Evolutionary conservation across 2,113 vertebrate species (phyloP), one percentile per base, ranked within the genome.

Genomic region (Corythoichthys intestinalis): DNA sequence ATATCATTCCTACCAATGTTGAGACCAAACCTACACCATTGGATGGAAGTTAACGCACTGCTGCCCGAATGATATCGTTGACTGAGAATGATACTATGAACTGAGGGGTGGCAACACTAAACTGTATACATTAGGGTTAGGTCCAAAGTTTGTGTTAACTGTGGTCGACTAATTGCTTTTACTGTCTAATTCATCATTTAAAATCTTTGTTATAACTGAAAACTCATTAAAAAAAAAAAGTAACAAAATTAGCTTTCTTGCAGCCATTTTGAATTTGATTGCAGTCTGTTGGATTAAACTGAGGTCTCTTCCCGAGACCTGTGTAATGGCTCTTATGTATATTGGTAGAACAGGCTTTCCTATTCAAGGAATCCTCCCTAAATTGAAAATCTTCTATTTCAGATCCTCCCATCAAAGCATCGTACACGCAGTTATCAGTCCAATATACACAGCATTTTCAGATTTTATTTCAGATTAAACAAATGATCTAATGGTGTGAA

Each of bases 71-170:
- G 58, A 1, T 61, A 10, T 12, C 15, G 6, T 20, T 61, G n/a
- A 44, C 17, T 44, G 58, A 61, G 6, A 61, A 61, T 41, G 41
- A 44, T 41, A 8, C 15, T 58, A 28, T 28, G 52, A 71, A 78
- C 14, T n/a, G 9, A 7, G 57, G 69, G 10, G 54, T 58, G 52
- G 39, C 61, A 72, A 53, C 13, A 69, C 50, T 44, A 46, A 47
- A 47, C 11, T 20, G 4, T 46, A 28, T 11, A 11, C n/a, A 63
- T 20, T 28, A 2, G 41, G 46, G 17, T 63, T 39, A 47, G 41
- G n/a, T 47, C 60, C n/a, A 63, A 63, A 8, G n/a, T 28, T 63
- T 63, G 39, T 46, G 41, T 62, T 46, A 63, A 63, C 28, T 46
- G 41, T 28, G 39, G n/a, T 63, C 20, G 28, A 63, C 41, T 28